A percentile compares a stretch with the other conserved stretches of the same genome.
These are phyloP conservation scores for Cecropterus lyciades DNA, from an alignment of 1,140 invertebrate species.

Conservation along the genomic window DNA sequence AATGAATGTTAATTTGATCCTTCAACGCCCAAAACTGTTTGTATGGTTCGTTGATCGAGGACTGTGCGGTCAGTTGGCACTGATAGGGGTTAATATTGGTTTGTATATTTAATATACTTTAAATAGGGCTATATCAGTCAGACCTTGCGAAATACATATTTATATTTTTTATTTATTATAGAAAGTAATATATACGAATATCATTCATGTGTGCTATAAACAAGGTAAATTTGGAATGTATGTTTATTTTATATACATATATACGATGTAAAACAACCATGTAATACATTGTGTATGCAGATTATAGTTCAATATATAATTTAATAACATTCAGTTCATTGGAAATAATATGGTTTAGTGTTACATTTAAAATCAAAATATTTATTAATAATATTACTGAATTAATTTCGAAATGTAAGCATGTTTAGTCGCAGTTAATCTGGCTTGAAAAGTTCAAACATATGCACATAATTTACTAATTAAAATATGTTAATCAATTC, in stretches of 20 bases:
- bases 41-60: constrained; percentile 48
- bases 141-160: no score
- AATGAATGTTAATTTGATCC: constrained; percentile 74
- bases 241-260: no score
- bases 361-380: constrained; percentile 1
- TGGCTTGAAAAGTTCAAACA: constrained; percentile 18
- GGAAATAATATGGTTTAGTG: no score
- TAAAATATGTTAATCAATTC: constrained; percentile 27
- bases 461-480: constrained; percentile 27
- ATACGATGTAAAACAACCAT: no score
- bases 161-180: no score
- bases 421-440: constrained; percentile 21
- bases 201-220: no score
- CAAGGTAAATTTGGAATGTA: no score
- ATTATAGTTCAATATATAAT: no score
- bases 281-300: no score
- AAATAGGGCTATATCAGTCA: not conserved
- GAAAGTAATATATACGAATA: no score
- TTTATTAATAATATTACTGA: constrained; percentile 8
- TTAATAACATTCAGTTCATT: no score
- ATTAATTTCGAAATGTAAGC: constrained; percentile 1
- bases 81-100: constrained; percentile 19
- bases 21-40: constrained; percentile 60
- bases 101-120: constrained; percentile 3
- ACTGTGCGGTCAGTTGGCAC: constrained; percentile 17